phyloP scores from a whole-genome alignment of 2,113 vertebrate genomes.

The Coptodon bakossiorum region DNA sequence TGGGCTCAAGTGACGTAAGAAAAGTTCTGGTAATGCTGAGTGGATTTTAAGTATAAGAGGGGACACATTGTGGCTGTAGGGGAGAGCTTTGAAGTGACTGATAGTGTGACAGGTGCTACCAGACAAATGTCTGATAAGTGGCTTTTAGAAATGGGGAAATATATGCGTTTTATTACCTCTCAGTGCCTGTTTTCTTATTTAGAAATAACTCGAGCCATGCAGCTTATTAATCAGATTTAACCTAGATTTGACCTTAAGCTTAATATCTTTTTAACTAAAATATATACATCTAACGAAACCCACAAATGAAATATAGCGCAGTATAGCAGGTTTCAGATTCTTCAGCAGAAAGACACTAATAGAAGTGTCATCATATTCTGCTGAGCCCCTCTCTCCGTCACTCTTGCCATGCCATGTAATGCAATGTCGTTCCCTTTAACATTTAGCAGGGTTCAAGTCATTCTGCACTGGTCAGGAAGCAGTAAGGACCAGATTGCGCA shows the following conservation, averaged over 20 bases:
- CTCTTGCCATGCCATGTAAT: constrained; percentile 48
- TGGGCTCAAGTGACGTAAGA: constrained; percentile 72
- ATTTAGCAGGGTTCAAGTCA: constrained; percentile 69
- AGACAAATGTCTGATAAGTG: constrained; percentile 75
- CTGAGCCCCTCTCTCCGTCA: constrained; percentile 37
- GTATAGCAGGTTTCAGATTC: background rate
- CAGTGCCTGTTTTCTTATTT: constrained; percentile 55
- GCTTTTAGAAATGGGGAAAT: constrained; percentile 60
- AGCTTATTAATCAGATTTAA: background rate
- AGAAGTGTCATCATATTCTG: constrained; percentile 65
- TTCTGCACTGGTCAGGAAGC: constrained; percentile 68
- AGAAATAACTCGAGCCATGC: background rate
- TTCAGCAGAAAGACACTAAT: constrained; percentile 39
- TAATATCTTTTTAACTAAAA: background rate
- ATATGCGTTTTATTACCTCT: constrained; percentile 56
- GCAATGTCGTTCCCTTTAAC: constrained; percentile 65
- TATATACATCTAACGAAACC: background rate
- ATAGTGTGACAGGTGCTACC: constrained; percentile 84
- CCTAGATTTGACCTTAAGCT: background rate
- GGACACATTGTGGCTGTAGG: constrained; percentile 81
- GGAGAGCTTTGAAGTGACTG: constrained; percentile 81
- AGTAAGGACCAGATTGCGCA: constrained; percentile 65
- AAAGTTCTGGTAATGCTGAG: constrained; percentile 73
- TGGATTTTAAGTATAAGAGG: constrained; percentile 73
- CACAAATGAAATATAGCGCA: background rate